Evolutionary conservation across 2,113 vertebrate species (phyloP).

Genomic region (Antechinus stuartii): DNA sequence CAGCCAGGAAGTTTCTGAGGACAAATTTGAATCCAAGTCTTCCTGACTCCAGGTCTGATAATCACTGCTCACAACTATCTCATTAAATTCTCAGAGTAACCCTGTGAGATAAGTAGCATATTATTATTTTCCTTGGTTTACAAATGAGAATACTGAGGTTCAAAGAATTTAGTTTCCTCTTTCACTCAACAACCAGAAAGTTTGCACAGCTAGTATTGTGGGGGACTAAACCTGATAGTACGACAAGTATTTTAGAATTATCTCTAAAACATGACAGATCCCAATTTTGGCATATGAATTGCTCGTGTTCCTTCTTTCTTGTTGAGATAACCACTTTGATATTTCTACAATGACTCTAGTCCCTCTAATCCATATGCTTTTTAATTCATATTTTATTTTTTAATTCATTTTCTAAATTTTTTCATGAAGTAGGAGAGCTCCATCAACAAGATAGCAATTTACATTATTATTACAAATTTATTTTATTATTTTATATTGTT

Average conservation of each 20-base stretch:
- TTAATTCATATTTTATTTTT: neutral
- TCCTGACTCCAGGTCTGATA: neutral
- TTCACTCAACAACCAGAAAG: neutral
- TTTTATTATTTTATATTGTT: too few relatives aligned
- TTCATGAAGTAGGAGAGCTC: neutral
- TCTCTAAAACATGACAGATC: neutral
- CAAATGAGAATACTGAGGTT: neutral
- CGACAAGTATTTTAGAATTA: neutral
- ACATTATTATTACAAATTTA: too few relatives aligned
- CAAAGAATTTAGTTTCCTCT: neutral
- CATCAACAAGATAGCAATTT: neutral
- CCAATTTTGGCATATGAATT: neutral
- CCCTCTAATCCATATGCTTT: neutral
- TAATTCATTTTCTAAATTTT: conserved; percentile 29
- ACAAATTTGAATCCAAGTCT: too few relatives aligned
- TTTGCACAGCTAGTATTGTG: neutral
- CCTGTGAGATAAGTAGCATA: neutral
- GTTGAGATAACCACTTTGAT: neutral
- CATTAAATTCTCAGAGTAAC: neutral
- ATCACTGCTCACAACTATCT: neutral
- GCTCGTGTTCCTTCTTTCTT: neutral
- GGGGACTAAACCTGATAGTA: neutral
- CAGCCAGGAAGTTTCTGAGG: neutral
- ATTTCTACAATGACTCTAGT: neutral
- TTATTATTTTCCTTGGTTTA: neutral